Percentiles rank a stretch among this genome's conserved stretches.
phyloP scores from a whole-genome alignment of 2,888 invertebrate genomes.

The Strigamia maritima region DNA sequence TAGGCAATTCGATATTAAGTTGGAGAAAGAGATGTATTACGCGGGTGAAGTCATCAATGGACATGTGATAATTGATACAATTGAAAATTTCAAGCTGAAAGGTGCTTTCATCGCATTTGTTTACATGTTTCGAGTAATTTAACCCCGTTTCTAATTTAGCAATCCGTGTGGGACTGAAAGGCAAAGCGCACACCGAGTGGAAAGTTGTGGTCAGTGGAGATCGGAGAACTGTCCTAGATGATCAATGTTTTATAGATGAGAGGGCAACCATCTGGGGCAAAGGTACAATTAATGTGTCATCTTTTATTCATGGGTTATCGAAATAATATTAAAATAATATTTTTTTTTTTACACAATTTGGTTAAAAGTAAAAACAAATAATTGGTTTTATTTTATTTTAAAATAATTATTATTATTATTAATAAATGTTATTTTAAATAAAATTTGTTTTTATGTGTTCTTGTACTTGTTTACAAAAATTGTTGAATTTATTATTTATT shows the following conservation, averaged over 20 bases:
- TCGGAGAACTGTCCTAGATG: conserved; percentile 68
- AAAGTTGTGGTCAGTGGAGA: conserved; percentile 71
- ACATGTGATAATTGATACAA: conserved; percentile 65
- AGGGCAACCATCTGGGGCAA: conserved; percentile 70
- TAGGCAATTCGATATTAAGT: conserved; percentile 69
- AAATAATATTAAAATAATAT: too few species aligned
- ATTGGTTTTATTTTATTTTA: too few species aligned
- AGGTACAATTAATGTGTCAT: conserved; percentile 54
- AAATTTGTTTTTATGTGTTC: too few species aligned
- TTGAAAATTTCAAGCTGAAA: conserved; percentile 71
- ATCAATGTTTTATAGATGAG: conserved; percentile 73
- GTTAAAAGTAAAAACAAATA: too few species aligned
- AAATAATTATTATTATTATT: too few species aligned
- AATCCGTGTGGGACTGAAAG: conserved; percentile 67
- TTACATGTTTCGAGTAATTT: background rate
- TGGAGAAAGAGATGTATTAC: conserved; percentile 72
- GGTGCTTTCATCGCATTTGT: conserved; percentile 53
- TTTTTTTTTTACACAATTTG: background rate
- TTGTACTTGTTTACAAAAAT: too few species aligned
- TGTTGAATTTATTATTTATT: too few species aligned
- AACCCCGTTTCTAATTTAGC: conserved; percentile 53
- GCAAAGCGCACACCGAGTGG: conserved; percentile 74
- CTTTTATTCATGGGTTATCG: background rate
- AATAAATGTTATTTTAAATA: too few species aligned
- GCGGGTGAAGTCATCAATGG: conserved; percentile 69